Percentiles rank a stretch among this genome's conserved stretches.
phyloP scores from a whole-genome alignment of 2,888 invertebrate genomes.

The Argyresthia goedartella region DNA sequence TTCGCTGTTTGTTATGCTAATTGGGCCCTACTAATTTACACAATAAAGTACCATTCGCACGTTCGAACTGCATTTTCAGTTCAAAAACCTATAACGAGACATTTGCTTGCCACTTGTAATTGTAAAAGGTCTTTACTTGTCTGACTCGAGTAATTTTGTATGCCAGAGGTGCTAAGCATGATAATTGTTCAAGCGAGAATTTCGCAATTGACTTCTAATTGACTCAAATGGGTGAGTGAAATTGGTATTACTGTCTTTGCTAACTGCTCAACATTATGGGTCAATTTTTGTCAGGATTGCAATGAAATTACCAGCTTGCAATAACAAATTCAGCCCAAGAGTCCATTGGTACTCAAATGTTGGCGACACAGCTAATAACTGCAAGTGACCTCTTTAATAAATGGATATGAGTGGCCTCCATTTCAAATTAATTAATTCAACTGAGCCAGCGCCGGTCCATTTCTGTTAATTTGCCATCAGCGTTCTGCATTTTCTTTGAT shows the following conservation, averaged over 20 bases:
- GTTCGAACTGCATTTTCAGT: conserved; percentile 18
- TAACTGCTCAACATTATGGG: too few relatives aligned
- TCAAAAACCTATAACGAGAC: conserved; percentile 36
- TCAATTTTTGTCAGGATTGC: too few relatives aligned
- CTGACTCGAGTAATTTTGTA: not conserved
- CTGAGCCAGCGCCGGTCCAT: too few relatives aligned
- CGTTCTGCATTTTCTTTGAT: too few relatives aligned
- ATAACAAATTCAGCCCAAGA: conserved; percentile 16
- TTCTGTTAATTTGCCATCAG: too few relatives aligned
- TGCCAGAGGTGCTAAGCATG: not conserved
- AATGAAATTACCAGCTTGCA: not conserved
- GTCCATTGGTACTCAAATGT: conserved; percentile 21
- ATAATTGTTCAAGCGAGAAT: conserved; percentile 12
- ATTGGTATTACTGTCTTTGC: not conserved
- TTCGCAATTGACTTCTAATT: not conserved
- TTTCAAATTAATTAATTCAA: conserved; percentile 1
- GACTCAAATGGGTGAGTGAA: not conserved
- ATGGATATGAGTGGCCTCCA: conserved; percentile 12
- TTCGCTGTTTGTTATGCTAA: conserved; percentile 54
- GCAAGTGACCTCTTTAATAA: conserved; percentile 34
- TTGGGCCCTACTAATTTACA: conserved; percentile 50
- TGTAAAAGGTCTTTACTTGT: not conserved
- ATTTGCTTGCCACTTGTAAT: conserved; percentile 7
- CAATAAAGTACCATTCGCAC: conserved; percentile 47
- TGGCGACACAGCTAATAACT: conserved; percentile 49